Base-by-base conservation (phyloP, 1,140 invertebrate genomes). In the Micrasema longulum region DNA sequence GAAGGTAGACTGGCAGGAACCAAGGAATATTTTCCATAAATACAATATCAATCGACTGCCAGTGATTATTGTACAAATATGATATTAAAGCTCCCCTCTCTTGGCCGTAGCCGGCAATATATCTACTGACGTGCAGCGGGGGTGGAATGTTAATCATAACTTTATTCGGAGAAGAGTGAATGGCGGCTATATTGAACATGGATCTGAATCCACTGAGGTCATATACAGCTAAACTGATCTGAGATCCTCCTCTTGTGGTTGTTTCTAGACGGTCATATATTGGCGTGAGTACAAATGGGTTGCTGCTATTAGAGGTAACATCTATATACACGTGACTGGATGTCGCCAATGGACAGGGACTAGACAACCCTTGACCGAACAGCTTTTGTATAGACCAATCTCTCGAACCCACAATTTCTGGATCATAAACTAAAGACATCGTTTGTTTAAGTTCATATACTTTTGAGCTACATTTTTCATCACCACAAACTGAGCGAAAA, bases 1-100 rank as follows among this genome's bases (percentile, higher is more conserved):
- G 96, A 52, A 97, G 87, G 81, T 97, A 98, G 67, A 97, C 88
- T 50, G 96, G 91, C 9, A 98, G 88, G 86, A 94, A 99, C 97
- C 97, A 99, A 1, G 97, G 97, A 77, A 94, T 89, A 82, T 93
- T 92, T 84, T 95, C 92, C 72, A 94, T 82, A 52, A 93, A 77
- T 52, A 94, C 83, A 64, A 94, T 83, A 77, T 91, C 87, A 63
- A 95, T 83, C 1, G 87, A 74, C 73, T 88, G 84, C 87, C 89
- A 92, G 76, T 93, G 90, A 76, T 90, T 91, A 77, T 96, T 96
- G 45, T 89, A 88, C 22, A 96, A 82, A 79, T 94, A 91, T 10
- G 92, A 93, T 9, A 94, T 91, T 76, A 97, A 90, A 73, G 93
- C 92, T 26, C 96, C 96, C 79, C 89, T 89, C 82, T 96, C 94